Evolutionary conservation across 2,113 vertebrate species (phyloP).

Genomic region (Onychorhynchus coronatus): DNA sequence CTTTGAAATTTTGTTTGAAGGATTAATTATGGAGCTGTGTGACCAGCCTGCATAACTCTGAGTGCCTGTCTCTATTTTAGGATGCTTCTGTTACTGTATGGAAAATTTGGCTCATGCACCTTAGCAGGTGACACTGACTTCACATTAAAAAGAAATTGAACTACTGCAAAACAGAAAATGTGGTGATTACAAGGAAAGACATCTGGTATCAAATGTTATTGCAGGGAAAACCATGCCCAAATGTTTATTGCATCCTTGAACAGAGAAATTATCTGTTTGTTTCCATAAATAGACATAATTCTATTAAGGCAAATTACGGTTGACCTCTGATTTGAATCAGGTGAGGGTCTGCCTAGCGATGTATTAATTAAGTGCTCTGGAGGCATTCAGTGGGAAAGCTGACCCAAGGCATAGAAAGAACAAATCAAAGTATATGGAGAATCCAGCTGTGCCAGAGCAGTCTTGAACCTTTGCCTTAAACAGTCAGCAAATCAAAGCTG

Average conservation of each 20-base stretch:
- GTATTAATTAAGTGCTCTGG: not conserved
- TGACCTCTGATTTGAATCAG: not conserved
- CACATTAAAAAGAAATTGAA: not conserved
- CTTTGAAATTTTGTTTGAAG: not conserved
- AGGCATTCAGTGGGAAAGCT: not conserved
- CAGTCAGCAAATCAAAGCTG: not conserved
- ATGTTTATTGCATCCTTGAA: not conserved
- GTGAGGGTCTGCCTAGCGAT: not conserved
- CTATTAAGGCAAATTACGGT: not conserved
- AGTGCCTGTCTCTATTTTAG: not conserved
- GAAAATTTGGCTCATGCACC: not conserved
- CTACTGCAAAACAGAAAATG: not conserved
- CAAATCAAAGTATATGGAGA: not conserved
- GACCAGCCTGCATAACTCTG: not conserved
- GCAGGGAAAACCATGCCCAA: not conserved
- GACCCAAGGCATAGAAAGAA: not conserved
- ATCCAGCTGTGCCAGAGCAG: not conserved
- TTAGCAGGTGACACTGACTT: not conserved
- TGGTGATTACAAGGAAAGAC: not conserved
- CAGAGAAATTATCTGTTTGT: not conserved
- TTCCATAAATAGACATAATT: not conserved
- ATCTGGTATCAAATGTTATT: not conserved
- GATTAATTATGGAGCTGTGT: not conserved
- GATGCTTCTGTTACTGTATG: not conserved
- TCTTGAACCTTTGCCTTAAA: not conserved